A percentile compares a stretch with the other conserved stretches of the same genome.
phyloP scores from a whole-genome alignment of 2,888 invertebrate genomes.

The Mythimna albipuncta region DNA sequence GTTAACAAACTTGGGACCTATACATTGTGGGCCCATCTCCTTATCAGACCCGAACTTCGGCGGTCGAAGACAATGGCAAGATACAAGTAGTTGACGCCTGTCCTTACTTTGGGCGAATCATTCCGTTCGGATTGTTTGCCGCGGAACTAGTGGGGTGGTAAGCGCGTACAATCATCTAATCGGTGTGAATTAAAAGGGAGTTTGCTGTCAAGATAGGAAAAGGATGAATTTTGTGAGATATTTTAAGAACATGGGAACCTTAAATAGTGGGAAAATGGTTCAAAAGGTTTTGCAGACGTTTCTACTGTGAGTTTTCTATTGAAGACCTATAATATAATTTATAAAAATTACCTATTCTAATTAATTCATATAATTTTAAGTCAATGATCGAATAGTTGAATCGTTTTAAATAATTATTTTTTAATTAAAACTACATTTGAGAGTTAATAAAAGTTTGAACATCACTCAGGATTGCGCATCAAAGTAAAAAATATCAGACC shows the following conservation, averaged over 20 bases:
- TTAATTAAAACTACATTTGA: too few species aligned
- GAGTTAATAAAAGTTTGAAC: neutral
- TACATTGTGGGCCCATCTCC: conserved; percentile 75
- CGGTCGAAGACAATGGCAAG: conserved; percentile 79
- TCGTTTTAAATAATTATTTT: neutral
- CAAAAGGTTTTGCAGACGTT: conserved; percentile 4
- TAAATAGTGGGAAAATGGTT: conserved; percentile 10
- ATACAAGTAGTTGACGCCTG: conserved; percentile 73
- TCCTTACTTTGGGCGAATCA: conserved; percentile 67
- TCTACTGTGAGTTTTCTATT: neutral
- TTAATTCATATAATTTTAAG: too few species aligned
- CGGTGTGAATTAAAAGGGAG: conserved; percentile 49
- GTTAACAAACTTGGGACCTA: conserved; percentile 81
- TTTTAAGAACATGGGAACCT: neutral
- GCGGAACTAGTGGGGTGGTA: conserved; percentile 60
- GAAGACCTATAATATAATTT: too few species aligned
- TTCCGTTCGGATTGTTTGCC: conserved; percentile 64
- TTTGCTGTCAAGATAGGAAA: conserved; percentile 35
- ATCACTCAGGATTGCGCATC: neutral
- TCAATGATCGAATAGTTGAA: neutral
- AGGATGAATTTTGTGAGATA: conserved; percentile 24
- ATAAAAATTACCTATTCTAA: neutral
- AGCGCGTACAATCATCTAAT: conserved; percentile 51
- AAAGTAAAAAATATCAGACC: neutral
- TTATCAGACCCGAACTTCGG: conserved; percentile 83